Evolutionary conservation across 2,113 vertebrate genomes (phyloP).

Genomic region (Nyctereutes procyonoides): DNA sequence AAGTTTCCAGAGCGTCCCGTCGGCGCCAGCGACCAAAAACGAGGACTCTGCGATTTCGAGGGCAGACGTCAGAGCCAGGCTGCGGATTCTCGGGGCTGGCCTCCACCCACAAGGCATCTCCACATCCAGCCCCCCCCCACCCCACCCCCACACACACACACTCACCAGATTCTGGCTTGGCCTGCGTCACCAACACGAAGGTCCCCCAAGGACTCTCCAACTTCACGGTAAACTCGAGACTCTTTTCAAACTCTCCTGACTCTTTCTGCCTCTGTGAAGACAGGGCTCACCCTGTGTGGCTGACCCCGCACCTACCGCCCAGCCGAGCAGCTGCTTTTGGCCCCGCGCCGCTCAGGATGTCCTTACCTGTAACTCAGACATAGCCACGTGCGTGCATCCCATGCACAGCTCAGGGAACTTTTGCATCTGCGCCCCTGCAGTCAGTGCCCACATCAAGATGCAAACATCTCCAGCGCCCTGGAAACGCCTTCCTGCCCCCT

Average conservation of each 20-base stretch:
- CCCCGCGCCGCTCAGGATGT: background rate
- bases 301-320: background rate
- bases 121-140: too few species aligned
- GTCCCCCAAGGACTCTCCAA: slow-evolving; percentile 57
- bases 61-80: background rate
- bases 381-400: background rate
- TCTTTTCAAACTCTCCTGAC: slow-evolving; percentile 9
- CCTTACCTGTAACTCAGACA: background rate
- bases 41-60: slow-evolving; percentile 71
- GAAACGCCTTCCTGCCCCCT: background rate
- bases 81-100: background rate
- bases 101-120: background rate
- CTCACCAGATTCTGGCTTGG: slow-evolving; percentile 78
- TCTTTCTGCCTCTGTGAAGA: slow-evolving; percentile 69
- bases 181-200: slow-evolving; percentile 65
- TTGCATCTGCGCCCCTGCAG: background rate
- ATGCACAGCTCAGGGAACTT: background rate
- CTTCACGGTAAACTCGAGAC: background rate
- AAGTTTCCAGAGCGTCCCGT: slow-evolving; percentile 79
- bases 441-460: background rate
- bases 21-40: slow-evolving; percentile 71
- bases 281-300: background rate
- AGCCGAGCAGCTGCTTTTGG: background rate
- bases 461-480: background rate
- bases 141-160: background rate